Evolutionary conservation across 2,888 invertebrate genomes (phyloP).

Genomic region (Odontomyia ornata): DNA sequence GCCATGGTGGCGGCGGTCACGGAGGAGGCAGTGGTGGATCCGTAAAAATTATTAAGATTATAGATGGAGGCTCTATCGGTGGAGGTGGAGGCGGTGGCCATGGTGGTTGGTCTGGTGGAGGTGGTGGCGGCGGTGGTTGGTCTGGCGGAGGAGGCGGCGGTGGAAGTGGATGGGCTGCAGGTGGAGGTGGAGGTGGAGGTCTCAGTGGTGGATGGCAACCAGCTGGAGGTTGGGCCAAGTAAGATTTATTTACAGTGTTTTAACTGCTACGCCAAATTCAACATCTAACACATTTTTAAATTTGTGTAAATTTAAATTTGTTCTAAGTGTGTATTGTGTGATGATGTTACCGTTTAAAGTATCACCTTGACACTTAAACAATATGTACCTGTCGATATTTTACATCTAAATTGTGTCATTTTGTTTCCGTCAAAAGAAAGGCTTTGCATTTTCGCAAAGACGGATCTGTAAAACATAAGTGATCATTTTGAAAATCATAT

Average conservation of each 20-base stretch:
- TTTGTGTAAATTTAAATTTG: neutral
- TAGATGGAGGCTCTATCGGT: conserved; percentile 29
- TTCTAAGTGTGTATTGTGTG: conserved; percentile 23
- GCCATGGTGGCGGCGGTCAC: conserved; percentile 12
- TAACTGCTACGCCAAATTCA: conserved; percentile 27
- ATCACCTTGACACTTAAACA: neutral
- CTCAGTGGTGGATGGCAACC: conserved; percentile 32
- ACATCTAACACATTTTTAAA: neutral
- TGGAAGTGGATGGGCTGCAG: conserved; percentile 8
- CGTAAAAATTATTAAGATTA: conserved; percentile 30
- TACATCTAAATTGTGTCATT: no score
- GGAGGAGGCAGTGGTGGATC: conserved; percentile 31
- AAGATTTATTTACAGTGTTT: conserved; percentile 32
- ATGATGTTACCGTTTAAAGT: conserved; percentile 30
- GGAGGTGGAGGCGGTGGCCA: conserved; percentile 34
- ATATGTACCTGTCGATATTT: no score
- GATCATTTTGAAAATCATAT: neutral
- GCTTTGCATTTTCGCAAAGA: no score
- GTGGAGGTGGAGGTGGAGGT: conserved; percentile 28
- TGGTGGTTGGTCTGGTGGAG: conserved; percentile 27
- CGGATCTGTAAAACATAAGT: no score
- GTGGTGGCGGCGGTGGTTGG: conserved; percentile 27
- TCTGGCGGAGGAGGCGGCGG: conserved; percentile 35
- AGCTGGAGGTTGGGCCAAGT: conserved; percentile 35
- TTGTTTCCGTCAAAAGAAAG: neutral